phyloP scores from a whole-genome alignment of 2,888 invertebrate species.

The Amphimallon solstitiale region DNA sequence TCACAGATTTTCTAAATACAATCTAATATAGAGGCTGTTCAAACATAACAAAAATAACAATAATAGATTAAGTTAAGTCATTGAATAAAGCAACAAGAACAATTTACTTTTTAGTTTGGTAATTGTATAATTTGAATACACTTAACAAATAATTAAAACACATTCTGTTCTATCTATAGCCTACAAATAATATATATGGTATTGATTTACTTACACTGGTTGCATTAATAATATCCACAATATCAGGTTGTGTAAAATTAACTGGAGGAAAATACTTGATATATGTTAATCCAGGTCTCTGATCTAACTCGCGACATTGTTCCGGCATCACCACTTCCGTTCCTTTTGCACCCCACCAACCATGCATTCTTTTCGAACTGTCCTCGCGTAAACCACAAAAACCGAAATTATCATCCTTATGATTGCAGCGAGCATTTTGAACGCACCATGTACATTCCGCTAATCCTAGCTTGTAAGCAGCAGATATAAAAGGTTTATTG shows the following conservation, averaged over 20 bases:
- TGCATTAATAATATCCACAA: slow-evolving; percentile 85
- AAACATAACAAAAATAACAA: no score
- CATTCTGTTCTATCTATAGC: no score
- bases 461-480: slow-evolving; percentile 80
- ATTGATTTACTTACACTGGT: slow-evolving; percentile 69
- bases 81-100: no score
- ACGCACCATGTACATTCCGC: slow-evolving; percentile 94
- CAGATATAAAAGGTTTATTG: slow-evolving; percentile 65
- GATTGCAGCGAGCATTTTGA: slow-evolving; percentile 90
- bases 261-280: slow-evolving; percentile 88
- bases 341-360: slow-evolving; percentile 92
- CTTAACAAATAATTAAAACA: no score
- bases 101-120: no score
- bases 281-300: slow-evolving; percentile 88
- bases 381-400: slow-evolving; percentile 83
- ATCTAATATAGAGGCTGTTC: no score
- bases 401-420: slow-evolving; percentile 83
- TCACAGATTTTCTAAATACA: no score
- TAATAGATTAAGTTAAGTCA: no score
- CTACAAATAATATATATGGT: no score
- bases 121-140: no score
- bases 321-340: slow-evolving; percentile 70
- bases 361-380: slow-evolving; percentile 81
- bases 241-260: slow-evolving; percentile 89
- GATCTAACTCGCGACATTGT: slow-evolving; percentile 81